These are phyloP conservation scores for Strongylocentrotus purpuratus DNA, from an alignment of 35 echinoderm and acorn worm genomes.

Conservation along the genomic window DNA sequence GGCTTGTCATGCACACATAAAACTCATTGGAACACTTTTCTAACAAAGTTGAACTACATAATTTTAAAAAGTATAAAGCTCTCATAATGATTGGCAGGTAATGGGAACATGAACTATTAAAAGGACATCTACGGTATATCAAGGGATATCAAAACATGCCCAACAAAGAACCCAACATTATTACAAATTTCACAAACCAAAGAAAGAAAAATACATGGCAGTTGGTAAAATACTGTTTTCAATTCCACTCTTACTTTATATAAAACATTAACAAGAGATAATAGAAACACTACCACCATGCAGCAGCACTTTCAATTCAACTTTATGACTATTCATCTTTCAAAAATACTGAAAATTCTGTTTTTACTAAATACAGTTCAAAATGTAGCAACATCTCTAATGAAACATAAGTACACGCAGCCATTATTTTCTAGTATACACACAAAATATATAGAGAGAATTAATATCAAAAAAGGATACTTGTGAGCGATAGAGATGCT, in stretches of 20 bases:
- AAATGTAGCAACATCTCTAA: conserved; percentile 6
- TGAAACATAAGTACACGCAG: not conserved
- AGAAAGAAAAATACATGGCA: not conserved
- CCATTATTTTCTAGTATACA: not conserved
- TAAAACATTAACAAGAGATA: not conserved
- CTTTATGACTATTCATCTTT: not conserved
- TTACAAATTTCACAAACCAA: not conserved
- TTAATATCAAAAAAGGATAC: not conserved
- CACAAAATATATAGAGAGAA: not conserved
- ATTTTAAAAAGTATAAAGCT: not conserved
- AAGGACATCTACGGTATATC: not conserved
- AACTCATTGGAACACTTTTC: not conserved
- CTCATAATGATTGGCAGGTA: not conserved
- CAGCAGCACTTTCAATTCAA: not conserved
- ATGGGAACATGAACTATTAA: not conserved
- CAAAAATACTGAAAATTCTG: not conserved
- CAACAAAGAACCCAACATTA: not conserved
- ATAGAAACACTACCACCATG: not conserved
- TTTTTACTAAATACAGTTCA: not conserved
- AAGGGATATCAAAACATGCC: not conserved
- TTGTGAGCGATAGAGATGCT: not conserved
- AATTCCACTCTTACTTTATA: not conserved
- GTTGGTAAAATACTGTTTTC: conserved; percentile 13
- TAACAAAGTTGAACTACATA: not conserved
- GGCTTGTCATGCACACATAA: not conserved